Percentiles rank a stretch among this genome's conserved stretches.
Conservation (phyloP, 2,113 vertebrate species). For the Myotis davidii region DNA sequence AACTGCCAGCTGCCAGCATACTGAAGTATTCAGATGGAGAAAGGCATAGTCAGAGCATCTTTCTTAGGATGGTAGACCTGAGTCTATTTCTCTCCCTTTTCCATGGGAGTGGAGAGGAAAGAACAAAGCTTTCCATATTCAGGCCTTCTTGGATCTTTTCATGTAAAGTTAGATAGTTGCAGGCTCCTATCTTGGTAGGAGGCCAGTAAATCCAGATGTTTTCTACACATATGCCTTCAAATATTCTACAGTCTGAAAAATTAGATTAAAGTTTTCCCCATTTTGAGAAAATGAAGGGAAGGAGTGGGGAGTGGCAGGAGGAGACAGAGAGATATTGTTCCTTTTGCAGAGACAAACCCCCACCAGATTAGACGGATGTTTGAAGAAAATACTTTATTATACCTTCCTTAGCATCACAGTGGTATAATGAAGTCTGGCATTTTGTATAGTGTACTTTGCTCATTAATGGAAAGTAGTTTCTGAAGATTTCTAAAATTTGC, state of each 20-base stretch:
- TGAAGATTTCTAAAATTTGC: not conserved
- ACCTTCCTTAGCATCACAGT: not conserved
- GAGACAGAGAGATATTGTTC: not conserved
- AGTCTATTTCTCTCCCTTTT: not conserved
- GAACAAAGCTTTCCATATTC: rapidly evolving
- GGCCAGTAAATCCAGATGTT: not conserved
- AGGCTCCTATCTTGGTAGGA: not conserved
- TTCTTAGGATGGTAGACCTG: not conserved
- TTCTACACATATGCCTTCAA: not conserved
- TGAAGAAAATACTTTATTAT: not conserved
- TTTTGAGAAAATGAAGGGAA: not conserved
- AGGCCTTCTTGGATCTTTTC: not conserved
- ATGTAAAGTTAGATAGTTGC: not conserved
- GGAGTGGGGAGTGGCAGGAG: rapidly evolving
- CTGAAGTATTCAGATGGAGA: not conserved
- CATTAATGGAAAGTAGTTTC: not conserved
- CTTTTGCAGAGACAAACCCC: not conserved
- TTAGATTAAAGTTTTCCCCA: not conserved
- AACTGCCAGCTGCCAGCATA: not conserved
- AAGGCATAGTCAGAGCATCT: not conserved
- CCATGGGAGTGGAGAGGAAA: not conserved
- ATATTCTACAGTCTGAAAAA: not conserved
- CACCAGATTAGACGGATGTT: not conserved
- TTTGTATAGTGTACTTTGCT: not conserved
- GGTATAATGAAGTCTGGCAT: not conserved